Conservation (phyloP, 2,113 vertebrate species). For the Caranx ignobilis region DNA sequence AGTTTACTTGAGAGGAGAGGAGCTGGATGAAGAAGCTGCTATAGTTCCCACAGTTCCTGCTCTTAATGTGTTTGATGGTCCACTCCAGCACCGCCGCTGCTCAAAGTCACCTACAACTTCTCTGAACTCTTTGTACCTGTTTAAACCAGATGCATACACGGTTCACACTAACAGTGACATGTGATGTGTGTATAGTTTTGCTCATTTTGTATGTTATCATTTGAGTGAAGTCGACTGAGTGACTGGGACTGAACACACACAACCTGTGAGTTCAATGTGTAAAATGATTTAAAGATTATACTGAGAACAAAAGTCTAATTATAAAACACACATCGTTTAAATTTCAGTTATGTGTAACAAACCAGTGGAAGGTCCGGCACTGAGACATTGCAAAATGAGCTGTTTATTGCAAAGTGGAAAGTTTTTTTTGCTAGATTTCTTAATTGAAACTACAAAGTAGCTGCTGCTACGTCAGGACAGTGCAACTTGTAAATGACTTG, state of each 20-base stretch:
- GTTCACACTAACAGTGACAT: background rate
- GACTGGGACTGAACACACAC: background rate
- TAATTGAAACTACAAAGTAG: too few species aligned
- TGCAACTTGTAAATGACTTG: background rate
- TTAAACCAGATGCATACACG: background rate
- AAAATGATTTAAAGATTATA: too few species aligned
- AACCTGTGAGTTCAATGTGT: background rate
- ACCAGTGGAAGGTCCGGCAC: too few species aligned
- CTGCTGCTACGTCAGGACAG: too few species aligned
- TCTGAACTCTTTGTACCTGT: conserved; percentile 4
- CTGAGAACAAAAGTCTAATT: background rate
- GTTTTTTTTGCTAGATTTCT: too few species aligned
- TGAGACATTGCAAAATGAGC: too few species aligned
- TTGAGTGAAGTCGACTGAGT: background rate
- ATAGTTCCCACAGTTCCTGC: background rate
- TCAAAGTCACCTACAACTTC: conserved; percentile 14
- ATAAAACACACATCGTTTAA: background rate
- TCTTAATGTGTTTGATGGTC: conserved; percentile 18
- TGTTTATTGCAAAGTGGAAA: too few species aligned
- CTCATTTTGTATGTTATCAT: background rate
- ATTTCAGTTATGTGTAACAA: too few species aligned
- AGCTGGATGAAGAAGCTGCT: conserved; percentile 6
- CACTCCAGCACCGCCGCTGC: conserved; percentile 10
- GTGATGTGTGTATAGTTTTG: background rate
- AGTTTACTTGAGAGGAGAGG: conserved; percentile 27